phyloP scores from a whole-genome alignment of 2,113 vertebrate genomes.

The Scolopax mira region DNA sequence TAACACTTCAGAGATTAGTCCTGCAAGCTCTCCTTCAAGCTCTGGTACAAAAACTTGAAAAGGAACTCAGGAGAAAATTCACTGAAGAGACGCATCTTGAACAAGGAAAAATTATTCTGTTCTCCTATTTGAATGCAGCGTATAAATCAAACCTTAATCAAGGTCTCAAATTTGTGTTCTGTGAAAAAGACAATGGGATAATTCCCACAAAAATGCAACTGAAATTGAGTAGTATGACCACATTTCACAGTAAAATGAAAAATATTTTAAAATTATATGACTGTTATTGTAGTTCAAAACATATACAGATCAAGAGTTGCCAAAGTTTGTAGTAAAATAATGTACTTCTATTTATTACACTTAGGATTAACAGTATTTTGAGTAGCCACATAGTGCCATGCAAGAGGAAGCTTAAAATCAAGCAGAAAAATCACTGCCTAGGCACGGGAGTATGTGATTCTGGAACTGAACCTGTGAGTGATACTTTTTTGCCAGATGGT shows the following conservation, averaged over 20 bases:
- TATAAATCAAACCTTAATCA: not conserved
- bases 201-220: not conserved
- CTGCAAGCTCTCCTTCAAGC: not conserved
- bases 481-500: not conserved
- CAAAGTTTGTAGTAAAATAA: not conserved
- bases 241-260: not conserved
- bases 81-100: not conserved
- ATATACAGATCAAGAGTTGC: not conserved
- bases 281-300: not conserved
- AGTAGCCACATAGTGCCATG: not conserved
- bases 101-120: not conserved
- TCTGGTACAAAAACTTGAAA: not conserved
- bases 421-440: not conserved
- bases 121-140: not conserved
- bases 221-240: not conserved
- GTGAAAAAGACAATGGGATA: not conserved
- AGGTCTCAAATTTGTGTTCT: not conserved
- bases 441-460: not conserved
- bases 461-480: not conserved
- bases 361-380: not conserved
- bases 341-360: not conserved
- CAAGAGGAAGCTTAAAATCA: not conserved
- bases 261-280: not conserved
- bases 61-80: not conserved
- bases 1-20: not conserved